Evolutionary conservation across 2,888 invertebrate genomes (phyloP).

Genomic region (Artemia sinica): DNA sequence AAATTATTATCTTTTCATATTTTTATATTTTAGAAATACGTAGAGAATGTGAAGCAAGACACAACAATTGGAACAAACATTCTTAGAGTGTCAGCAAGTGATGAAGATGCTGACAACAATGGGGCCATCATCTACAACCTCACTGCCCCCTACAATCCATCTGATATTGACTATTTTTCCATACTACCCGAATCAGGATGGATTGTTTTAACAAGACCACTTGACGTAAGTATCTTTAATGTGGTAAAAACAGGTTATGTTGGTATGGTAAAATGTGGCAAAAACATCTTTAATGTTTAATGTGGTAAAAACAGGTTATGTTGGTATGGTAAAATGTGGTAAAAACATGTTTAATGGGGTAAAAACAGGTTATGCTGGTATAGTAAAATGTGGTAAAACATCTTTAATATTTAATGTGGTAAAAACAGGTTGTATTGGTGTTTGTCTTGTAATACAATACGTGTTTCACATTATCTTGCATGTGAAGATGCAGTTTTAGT

Average conservation of each 20-base stretch:
- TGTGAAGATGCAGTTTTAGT: too few species aligned
- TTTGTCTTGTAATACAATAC: conserved; percentile 13
- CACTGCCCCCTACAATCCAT: conserved; percentile 69
- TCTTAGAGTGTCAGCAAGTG: conserved; percentile 80
- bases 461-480: neutral
- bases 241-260: neutral
- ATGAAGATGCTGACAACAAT: conserved; percentile 92
- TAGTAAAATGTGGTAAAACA: too few species aligned
- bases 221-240: conserved; percentile 65
- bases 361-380: neutral
- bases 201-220: conserved; percentile 82
- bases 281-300: neutral
- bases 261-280: too few species aligned
- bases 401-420: too few species aligned
- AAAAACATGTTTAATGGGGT: neutral
- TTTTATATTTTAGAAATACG: conserved; percentile 60
- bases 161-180: conserved; percentile 83
- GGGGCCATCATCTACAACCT: conserved; percentile 82
- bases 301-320: neutral
- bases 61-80: conserved; percentile 89
- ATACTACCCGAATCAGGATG: conserved; percentile 93
- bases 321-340: too few species aligned
- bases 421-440: too few species aligned
- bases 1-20: neutral
- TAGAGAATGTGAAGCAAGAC: conserved; percentile 90